Evolutionary conservation across 2,888 invertebrate species (phyloP), one percentile per base, ranked within the genome.

Genomic region (Gymnoscelis rufifasciata): DNA sequence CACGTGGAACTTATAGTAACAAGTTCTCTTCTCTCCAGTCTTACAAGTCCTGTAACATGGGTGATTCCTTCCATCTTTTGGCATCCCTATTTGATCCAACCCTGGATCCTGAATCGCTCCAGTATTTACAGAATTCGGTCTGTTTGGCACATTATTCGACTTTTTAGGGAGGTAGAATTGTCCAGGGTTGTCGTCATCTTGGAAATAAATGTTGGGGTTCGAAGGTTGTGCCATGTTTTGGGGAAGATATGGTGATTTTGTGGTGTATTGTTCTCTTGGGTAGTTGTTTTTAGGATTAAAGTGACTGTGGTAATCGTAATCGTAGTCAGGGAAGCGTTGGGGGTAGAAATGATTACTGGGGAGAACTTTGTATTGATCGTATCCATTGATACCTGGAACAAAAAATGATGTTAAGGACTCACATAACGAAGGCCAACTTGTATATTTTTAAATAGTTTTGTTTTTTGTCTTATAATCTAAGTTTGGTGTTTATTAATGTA

Each of bases 41-140:
- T 11, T 31, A n/a, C 56, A 56, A 0, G 14, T 8, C 19, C 56
- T 19, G 33, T 54, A 56, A 37, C 56, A 56, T 0, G 43, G 52
- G n/a, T 56, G 56, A 10, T 56, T 33, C 10, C 42, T 48, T 1
- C 56, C 56, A 36, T 54, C 53, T 12, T 24, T 42, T 1, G 50
- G 41, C 43, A 41, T 38, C 1, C 50, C 50, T 19, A 39, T 50
- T 3, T 35, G 30, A 3, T 50, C 36, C 8, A 50, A n/a, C 0
- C 50, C 50, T 6, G 50, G 50, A 7, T 42, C 26, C 35, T 29
- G 35, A 7, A 40, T 29, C 0, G 4, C 31, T 1, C 19, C 19
- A 19, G 19, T 19, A 19, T 7, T 11, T 35, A 8, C 10, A 10
- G 19, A 19, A 35, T 35, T 35, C 19, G 19, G 6, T 15, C 15